phyloP scores from a whole-genome alignment of 2,888 invertebrate species.

The Acronicta psi region DNA sequence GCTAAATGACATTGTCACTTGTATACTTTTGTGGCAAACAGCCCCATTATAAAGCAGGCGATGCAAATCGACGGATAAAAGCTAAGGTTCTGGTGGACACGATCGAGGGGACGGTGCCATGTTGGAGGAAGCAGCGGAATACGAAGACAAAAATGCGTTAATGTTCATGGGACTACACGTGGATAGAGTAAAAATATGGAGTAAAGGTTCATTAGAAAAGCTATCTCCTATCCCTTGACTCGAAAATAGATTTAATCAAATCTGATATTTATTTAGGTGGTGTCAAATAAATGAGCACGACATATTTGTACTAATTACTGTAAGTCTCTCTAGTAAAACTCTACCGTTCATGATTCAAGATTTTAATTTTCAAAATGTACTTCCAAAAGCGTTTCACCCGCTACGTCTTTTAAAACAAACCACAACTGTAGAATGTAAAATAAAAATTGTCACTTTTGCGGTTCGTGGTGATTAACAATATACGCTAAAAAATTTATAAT shows the following conservation, averaged over 20 bases:
- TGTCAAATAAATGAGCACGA: no score
- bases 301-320: no score
- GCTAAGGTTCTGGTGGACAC: slow-evolving; percentile 72
- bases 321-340: no score
- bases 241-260: no score
- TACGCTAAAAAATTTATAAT: slow-evolving; percentile 63
- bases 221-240: no score
- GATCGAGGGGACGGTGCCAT: slow-evolving; percentile 55
- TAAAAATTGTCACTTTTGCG: slow-evolving; percentile 69
- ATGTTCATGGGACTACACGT: no score
- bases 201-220: no score
- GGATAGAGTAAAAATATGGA: no score
- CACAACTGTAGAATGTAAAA: slow-evolving; percentile 45
- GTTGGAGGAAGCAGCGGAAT: slow-evolving; percentile 39
- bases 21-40: slow-evolving; percentile 72
- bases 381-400: slow-evolving; percentile 11
- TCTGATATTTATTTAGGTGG: no score
- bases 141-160: no score
- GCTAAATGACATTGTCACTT: slow-evolving; percentile 74
- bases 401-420: slow-evolving; percentile 40
- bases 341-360: no score
- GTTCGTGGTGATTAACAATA: slow-evolving; percentile 75
- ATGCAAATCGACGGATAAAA: slow-evolving; percentile 70
- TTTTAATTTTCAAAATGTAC: neutral
- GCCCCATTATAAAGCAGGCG: slow-evolving; percentile 64